Evolutionary conservation across 2,113 vertebrate species (phyloP), one percentile per base, ranked within the genome.

Genomic region (Prunella himalayana): DNA sequence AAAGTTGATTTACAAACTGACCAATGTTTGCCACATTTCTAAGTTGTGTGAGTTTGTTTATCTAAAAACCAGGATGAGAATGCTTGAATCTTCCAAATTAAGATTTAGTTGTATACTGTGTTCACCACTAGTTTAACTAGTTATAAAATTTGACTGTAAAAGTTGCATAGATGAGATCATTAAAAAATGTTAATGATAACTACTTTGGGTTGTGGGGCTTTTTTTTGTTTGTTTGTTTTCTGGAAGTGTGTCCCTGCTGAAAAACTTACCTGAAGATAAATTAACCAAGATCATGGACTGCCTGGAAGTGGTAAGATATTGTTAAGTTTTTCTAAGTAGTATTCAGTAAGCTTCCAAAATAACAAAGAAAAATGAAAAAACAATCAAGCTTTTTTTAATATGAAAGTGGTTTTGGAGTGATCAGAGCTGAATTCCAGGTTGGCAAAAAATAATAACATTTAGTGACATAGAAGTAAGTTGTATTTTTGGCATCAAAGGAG

Each of bases 201-300:
- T 25, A 24, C 35, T 72, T 76, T 22, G 30, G 5, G 6, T 28
- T 73, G 8, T 65, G 44, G 28, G 28, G 3, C 15, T 51, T 57
- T 27, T 30, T 31, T 50, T 61, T 35, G 11, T 33, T 41, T 51
- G 13, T 63, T 63, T 51, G 4, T 72, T n/a, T 95, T 92, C 93
- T 94, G 73, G 22, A 95, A 99, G 99, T 92, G 99, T 99, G 37
- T 98, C 99, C 64, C 97, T 99, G 91, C 95, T 99, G 79, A 98
- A 98, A 95, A 98, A 98, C 86, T 97, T 99, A 92, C 99, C 99
- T 41, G 99, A 99, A 93, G 99, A 99, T 95, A 99, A 99, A 86
- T 96, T 99, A 88, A 98, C 98, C 84, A 99, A 98, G 97, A 98
- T 99, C 78, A 98, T 99, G 51, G 99, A 99, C 97, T 99, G 99